Conservation (phyloP, 2,113 vertebrate species). For the Eptatretus burgeri region DNA sequence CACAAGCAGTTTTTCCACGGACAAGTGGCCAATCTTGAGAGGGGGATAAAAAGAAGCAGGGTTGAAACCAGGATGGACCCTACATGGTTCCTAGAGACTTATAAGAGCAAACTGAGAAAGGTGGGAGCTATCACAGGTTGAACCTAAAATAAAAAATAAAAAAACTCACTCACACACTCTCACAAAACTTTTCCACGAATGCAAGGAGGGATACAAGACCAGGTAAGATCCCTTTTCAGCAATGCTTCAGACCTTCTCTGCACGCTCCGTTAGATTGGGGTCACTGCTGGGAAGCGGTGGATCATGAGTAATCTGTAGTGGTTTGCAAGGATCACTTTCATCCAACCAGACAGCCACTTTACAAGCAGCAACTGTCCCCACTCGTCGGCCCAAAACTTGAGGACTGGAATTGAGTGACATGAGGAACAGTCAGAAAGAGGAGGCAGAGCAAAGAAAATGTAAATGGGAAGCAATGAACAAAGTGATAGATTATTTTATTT, state of each 20-base stretch:
- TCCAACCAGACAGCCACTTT: conserved; percentile 92
- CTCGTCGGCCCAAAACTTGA: conserved; percentile 77
- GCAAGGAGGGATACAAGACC: no score
- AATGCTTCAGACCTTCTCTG: conserved; percentile 45
- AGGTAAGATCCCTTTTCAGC: background rate
- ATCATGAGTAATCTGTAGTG: conserved; percentile 85
- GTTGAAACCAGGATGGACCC: background rate
- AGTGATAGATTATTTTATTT: background rate
- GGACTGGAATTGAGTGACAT: conserved; percentile 24
- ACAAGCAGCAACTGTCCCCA: conserved; percentile 59
- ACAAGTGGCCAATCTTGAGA: conserved; percentile 66
- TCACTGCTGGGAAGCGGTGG: conserved; percentile 70
- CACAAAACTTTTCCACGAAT: background rate
- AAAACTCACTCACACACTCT: no score
- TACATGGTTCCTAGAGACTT: background rate
- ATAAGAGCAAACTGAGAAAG: background rate
- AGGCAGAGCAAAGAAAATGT: background rate
- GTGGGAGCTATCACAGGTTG: background rate
- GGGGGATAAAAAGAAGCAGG: conserved; percentile 11
- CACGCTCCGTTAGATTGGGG: conserved; percentile 76
- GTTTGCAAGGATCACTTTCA: conserved; percentile 72
- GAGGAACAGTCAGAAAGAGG: conserved; percentile 6
- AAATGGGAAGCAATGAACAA: background rate
- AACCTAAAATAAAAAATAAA: background rate
- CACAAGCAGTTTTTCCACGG: conserved; percentile 85